Conservation (phyloP, 2,797 vertebrate genomes). For the Rhabdophis nuchalis region DNA sequence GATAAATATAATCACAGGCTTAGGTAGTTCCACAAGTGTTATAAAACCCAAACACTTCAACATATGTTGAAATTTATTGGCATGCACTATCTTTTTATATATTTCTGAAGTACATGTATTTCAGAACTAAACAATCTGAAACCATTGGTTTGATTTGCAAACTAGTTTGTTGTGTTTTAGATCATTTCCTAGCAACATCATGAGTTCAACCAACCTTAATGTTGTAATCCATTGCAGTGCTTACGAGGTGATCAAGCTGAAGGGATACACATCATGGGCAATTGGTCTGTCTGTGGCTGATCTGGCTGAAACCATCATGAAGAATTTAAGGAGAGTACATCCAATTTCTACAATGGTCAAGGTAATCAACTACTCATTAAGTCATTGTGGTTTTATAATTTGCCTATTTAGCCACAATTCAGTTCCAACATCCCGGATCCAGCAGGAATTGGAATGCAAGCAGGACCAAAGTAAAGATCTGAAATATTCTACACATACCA, state of each 20-base stretch:
- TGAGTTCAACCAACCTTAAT: not conserved
- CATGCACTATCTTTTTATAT: not conserved
- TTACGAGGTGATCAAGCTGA: conserved; percentile 95
- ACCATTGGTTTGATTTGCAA: not conserved
- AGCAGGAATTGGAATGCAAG: not conserved
- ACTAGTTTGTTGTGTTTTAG: not conserved
- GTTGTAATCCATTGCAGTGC: conserved; percentile 72
- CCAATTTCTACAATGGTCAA: conserved; percentile 92
- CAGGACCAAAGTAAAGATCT: not conserved
- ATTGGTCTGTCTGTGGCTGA: conserved; percentile 95
- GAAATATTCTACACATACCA: not conserved
- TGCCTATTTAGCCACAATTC: not conserved
- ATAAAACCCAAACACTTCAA: not conserved
- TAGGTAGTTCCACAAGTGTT: not conserved
- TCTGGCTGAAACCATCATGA: conserved; percentile 86
- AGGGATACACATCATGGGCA: conserved; percentile 97
- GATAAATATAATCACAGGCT: not conserved
- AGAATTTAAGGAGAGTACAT: conserved; percentile 91
- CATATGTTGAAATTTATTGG: not conserved
- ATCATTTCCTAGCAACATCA: not conserved
- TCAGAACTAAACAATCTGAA: not conserved
- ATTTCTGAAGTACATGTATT: not conserved
- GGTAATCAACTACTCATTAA: conserved; percentile 65
- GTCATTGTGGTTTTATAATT: not conserved
- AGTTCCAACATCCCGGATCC: not conserved